Evolutionary conservation across 37 sponge, comb jelly and placozoan genomes (phyloP), one percentile per base, ranked within the genome.

Genomic region (Halisarca cf. caerulea): DNA sequence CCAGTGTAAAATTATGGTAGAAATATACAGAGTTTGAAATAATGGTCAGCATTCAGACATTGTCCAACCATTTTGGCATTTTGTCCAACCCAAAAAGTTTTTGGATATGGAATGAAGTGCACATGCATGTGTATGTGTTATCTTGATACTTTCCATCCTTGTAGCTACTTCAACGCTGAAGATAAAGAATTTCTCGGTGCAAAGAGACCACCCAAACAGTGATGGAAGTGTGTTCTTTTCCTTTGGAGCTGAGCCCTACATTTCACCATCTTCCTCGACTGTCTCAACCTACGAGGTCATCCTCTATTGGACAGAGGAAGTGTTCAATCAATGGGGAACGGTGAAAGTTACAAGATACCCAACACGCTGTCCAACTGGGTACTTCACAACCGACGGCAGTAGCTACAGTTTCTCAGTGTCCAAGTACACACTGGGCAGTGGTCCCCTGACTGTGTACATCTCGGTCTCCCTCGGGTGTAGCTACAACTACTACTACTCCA

Each of bases 361-460:
- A 1, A 68, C 35, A 32, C 2, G 35, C 35, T 68, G 69, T 34
- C 34, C 14, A 2, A 34, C 30, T 68, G 69, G 69, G 17, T 34
- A 68, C 69, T 68, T 68, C 35, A 68, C 35, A 32, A 68, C 35
- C 3, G 35, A 30, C 30, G 69, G 69, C 17, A 28, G 35, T 28
- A 68, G 32, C 1, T 30, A 68, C 69, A 27, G 30, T 17, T 68
- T 68, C 4, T 68, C 69, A 68, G 69, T 68, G 69, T 68, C 69
- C 34, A 68, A 68, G 33, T 3, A 6, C 4, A 68, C 4, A 3
- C 33, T 68, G 35, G 69, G 69, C 32, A 68, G 69, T 68, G 69
- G 69, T 68, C 69, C 69, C 30, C 33, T 68, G 4, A 34, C n/a
- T 30, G 69, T 68, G 17, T 3, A 25, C 35, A 34, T 68, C 35